Conservation (phyloP, 1,140 invertebrate genomes). For the Uloborus diversus region DNA sequence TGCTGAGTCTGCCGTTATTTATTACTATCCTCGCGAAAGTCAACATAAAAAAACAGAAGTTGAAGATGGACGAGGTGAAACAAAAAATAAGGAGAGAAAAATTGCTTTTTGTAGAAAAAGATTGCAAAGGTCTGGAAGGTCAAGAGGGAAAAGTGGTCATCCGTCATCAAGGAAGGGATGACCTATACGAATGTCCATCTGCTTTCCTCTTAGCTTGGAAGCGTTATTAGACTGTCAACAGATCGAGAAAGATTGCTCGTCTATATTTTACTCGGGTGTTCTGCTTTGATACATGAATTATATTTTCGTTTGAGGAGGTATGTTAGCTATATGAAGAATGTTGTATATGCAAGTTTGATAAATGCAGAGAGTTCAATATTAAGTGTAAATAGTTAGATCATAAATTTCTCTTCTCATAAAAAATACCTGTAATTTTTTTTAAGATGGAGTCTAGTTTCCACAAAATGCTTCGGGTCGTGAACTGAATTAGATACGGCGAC, state of each 20-base stretch:
- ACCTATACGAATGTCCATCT: constrained; percentile 10
- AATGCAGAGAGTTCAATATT: too few relatives aligned
- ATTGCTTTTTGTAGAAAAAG: constrained; percentile 36
- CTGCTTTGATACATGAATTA: too few relatives aligned
- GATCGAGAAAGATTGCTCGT: constrained; percentile 26
- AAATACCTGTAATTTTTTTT: too few relatives aligned
- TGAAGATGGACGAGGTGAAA: not conserved
- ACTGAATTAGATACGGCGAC: too few relatives aligned
- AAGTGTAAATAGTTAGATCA: too few relatives aligned
- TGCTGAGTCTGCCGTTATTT: constrained; percentile 36
- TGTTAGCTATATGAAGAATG: too few relatives aligned
- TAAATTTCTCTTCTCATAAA: too few relatives aligned
- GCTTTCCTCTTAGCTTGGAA: not conserved
- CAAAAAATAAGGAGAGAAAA: constrained; percentile 33
- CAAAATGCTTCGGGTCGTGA: too few relatives aligned
- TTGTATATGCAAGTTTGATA: too few relatives aligned
- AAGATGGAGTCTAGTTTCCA: too few relatives aligned
- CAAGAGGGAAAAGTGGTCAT: constrained; percentile 54
- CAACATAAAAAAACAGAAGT: not conserved
- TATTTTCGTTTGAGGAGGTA: too few relatives aligned
- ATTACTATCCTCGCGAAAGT: constrained; percentile 7
- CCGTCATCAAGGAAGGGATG: constrained; percentile 25
- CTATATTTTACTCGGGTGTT: not conserved
- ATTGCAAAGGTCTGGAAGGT: constrained; percentile 52
- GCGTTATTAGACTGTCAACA: constrained; percentile 33